Conservation (phyloP, 2,888 invertebrate species). For the Aradus depressus region DNA sequence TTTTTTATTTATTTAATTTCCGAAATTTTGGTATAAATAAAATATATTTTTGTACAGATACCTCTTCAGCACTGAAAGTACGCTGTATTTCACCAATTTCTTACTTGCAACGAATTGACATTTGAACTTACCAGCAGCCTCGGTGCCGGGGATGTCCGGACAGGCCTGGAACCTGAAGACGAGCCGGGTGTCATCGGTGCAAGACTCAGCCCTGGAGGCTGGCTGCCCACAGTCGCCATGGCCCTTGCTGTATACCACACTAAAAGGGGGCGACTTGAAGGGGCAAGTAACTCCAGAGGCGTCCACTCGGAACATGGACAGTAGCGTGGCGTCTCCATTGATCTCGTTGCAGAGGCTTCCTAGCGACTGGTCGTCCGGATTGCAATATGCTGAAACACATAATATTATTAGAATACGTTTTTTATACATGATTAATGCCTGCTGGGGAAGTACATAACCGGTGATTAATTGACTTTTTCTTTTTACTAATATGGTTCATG, state of each 20-base stretch:
- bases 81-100: too few relatives aligned
- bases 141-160: slow-evolving; percentile 62
- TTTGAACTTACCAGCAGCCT: slow-evolving; percentile 55
- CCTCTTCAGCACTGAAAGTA: too few relatives aligned
- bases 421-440: too few relatives aligned
- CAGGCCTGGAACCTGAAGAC: slow-evolving; percentile 75
- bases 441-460: too few relatives aligned
- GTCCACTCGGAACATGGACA: slow-evolving; percentile 62
- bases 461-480: too few relatives aligned
- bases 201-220: slow-evolving; percentile 66
- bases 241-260: slow-evolving; percentile 67
- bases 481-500: too few relatives aligned
- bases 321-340: slow-evolving; percentile 59
- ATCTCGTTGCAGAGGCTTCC: slow-evolving; percentile 55
- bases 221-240: slow-evolving; percentile 61
- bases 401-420: too few relatives aligned
- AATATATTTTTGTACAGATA: too few relatives aligned
- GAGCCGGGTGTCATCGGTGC: slow-evolving; percentile 69
- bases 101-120: too few relatives aligned
- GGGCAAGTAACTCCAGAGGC: slow-evolving; percentile 66
- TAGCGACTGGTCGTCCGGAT: slow-evolving; percentile 41
- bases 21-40: too few relatives aligned
- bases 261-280: slow-evolving; percentile 68
- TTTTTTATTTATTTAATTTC: too few relatives aligned
- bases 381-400: slow-evolving; percentile 48